phyloP scores from a whole-genome alignment of 1,140 invertebrate species.

The Conus ventricosus region DNA sequence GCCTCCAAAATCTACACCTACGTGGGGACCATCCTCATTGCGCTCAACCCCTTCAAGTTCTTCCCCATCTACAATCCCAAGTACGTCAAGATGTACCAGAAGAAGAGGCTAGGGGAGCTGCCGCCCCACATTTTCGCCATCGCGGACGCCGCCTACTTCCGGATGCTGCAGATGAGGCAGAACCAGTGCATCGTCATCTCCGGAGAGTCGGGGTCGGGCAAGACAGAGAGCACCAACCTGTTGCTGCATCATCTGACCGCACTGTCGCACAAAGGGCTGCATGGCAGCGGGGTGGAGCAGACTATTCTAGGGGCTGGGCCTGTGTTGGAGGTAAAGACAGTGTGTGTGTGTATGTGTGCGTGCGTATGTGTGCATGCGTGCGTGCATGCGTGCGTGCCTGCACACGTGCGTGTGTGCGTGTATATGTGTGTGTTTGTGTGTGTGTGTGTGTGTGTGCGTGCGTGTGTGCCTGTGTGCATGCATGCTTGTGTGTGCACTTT shows the following conservation, averaged over 20 bases:
- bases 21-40: constrained; percentile 96
- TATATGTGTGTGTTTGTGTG: neutral
- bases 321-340: constrained; percentile 84
- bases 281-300: constrained; percentile 95
- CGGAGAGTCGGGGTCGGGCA: constrained; percentile 98
- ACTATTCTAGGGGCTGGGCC: constrained; percentile 96
- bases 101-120: constrained; percentile 84
- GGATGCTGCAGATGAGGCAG: constrained; percentile 90
- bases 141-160: constrained; percentile 95
- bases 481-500: no score
- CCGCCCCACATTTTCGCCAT: constrained; percentile 98
- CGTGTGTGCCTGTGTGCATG: neutral
- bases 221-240: constrained; percentile 95
- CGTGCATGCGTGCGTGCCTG: neutral
- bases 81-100: constrained; percentile 95
- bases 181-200: constrained; percentile 99
- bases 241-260: constrained; percentile 95
- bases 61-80: constrained; percentile 99
- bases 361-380: neutral
- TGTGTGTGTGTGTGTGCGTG: neutral
- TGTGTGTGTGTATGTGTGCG: neutral
- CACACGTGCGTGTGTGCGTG: neutral
- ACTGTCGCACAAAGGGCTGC: constrained; percentile 94
- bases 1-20: constrained; percentile 97
- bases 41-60: constrained; percentile 88